A percentile compares a stretch with the other conserved stretches of the same genome.
phyloP scores from a whole-genome alignment of 2,797 vertebrate genomes.

The Scleropages formosus region DNA sequence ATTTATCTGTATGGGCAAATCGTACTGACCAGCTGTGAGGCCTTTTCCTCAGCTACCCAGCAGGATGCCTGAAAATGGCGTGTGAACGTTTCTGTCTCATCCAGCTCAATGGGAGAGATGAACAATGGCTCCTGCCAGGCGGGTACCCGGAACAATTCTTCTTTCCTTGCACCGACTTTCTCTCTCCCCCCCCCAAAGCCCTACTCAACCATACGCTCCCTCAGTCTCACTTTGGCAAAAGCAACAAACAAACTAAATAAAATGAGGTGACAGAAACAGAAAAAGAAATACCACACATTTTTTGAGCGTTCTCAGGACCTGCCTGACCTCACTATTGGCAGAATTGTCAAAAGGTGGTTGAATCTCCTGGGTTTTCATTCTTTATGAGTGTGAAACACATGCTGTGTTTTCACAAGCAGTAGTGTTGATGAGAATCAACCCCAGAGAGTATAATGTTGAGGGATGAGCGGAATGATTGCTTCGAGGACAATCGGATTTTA shows the following conservation, averaged over 20 bases:
- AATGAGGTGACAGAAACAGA: conserved; percentile 30
- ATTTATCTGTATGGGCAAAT: conserved; percentile 68
- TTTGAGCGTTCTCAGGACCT: conserved; percentile 49
- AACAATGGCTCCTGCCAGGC: conserved; percentile 79
- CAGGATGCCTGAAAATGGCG: conserved; percentile 75
- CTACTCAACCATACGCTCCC: conserved; percentile 44
- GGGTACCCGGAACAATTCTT: conserved; percentile 68
- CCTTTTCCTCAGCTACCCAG: conserved; percentile 73
- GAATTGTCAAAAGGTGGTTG: conserved; percentile 35
- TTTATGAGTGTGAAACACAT: background rate
- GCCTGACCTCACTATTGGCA: conserved; percentile 41
- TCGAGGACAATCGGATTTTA: background rate
- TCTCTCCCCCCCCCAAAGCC: conserved; percentile 41
- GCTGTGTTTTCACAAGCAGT: conserved; percentile 18
- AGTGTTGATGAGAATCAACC: conserved; percentile 22
- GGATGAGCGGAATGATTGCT: background rate
- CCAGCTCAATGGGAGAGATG: conserved; percentile 68
- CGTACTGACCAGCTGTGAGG: conserved; percentile 69
- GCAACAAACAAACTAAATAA: conserved; percentile 56
- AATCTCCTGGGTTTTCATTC: conserved; percentile 25
- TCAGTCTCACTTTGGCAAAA: conserved; percentile 52
- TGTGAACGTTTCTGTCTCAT: conserved; percentile 74
- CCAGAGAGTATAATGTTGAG: background rate
- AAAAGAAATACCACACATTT: conserved; percentile 36
- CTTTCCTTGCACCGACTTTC: conserved; percentile 49